Conservation (phyloP, 2,113 vertebrate species). For the Hiodon tergisus region DNA sequence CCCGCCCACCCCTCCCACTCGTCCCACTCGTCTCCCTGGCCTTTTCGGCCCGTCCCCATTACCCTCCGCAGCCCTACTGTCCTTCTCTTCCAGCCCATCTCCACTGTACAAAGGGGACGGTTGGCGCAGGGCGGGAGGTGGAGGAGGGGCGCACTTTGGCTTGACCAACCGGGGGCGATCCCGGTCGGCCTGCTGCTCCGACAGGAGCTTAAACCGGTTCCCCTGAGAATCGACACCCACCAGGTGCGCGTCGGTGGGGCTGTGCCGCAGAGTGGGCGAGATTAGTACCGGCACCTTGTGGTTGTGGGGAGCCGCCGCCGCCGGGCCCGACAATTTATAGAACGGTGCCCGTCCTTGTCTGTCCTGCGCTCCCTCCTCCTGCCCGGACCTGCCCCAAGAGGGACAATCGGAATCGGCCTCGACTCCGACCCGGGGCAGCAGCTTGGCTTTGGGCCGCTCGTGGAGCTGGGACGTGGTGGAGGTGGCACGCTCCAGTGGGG, state of each 20-base stretch:
- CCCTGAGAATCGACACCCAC: conserved; percentile 97
- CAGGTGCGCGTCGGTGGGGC: conserved; percentile 83
- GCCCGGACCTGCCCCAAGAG: conserved; percentile 67
- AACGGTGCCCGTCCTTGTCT: conserved; percentile 79
- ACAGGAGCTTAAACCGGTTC: conserved; percentile 95
- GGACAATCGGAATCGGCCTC: conserved; percentile 50
- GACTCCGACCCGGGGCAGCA: conserved; percentile 72
- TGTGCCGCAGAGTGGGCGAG: conserved; percentile 89
- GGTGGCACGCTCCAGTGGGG: conserved; percentile 85
- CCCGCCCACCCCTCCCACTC: conserved; percentile 62
- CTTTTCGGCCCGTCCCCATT: conserved; percentile 74
- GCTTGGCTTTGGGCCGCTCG: conserved; percentile 91
- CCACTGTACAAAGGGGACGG: conserved; percentile 43
- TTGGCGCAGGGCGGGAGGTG: conserved; percentile 77
- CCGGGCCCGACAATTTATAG: conserved; percentile 65
- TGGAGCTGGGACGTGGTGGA: conserved; percentile 88
- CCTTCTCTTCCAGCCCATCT: conserved; percentile 61
- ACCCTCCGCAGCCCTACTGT: conserved; percentile 41
- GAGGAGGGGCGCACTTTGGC: conserved; percentile 94
- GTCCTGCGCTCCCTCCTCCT: conserved; percentile 67
- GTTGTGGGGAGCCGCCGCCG: conserved; percentile 77
- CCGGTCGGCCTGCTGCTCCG: conserved; percentile 78
- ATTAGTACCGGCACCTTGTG: conserved; percentile 98
- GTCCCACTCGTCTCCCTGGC: conserved; percentile 56
- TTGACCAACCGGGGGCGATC: conserved; percentile 90